These are phyloP conservation scores for Lepidochitona cinerea DNA, from an alignment of 2,888 invertebrate genomes.

Conservation along the genomic window DNA sequence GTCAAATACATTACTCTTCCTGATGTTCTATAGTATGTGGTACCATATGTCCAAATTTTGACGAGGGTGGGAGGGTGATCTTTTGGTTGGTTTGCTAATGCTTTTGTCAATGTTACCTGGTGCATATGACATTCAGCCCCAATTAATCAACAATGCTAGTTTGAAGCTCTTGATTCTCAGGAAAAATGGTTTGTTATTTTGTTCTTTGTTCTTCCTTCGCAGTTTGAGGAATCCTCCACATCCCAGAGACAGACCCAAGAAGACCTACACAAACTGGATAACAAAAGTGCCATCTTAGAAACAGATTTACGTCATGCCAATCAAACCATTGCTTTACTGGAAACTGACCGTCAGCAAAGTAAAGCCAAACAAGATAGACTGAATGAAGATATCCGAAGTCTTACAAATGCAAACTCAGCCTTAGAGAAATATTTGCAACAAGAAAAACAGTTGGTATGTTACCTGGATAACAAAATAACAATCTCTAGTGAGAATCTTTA, in stretches of 20 bases:
- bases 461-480: too few relatives aligned
- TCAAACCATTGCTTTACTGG: slow-evolving; percentile 29
- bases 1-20: too few relatives aligned
- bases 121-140: too few relatives aligned
- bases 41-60: too few relatives aligned
- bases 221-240: slow-evolving; percentile 50
- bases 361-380: slow-evolving; percentile 42
- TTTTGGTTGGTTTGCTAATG: too few relatives aligned
- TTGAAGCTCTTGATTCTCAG: too few relatives aligned
- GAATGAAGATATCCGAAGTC: slow-evolving; percentile 45
- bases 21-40: too few relatives aligned
- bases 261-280: slow-evolving; percentile 45
- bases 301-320: slow-evolving; percentile 39
- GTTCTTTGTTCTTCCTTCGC: background rate
- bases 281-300: slow-evolving; percentile 42
- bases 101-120: too few relatives aligned
- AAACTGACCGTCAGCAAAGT: slow-evolving; percentile 44
- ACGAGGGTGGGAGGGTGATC: too few relatives aligned
- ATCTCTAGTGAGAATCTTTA: too few relatives aligned
- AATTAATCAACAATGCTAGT: too few relatives aligned
- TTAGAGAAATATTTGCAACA: slow-evolving; percentile 47
- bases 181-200: background rate
- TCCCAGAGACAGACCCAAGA: slow-evolving; percentile 34
- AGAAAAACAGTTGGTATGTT: slow-evolving; percentile 46
- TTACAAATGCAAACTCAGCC: slow-evolving; percentile 40